Evolutionary conservation across 1,140 invertebrate genomes (phyloP), one percentile per base, ranked within the genome.

Genomic region (Drosophila tani): DNA sequence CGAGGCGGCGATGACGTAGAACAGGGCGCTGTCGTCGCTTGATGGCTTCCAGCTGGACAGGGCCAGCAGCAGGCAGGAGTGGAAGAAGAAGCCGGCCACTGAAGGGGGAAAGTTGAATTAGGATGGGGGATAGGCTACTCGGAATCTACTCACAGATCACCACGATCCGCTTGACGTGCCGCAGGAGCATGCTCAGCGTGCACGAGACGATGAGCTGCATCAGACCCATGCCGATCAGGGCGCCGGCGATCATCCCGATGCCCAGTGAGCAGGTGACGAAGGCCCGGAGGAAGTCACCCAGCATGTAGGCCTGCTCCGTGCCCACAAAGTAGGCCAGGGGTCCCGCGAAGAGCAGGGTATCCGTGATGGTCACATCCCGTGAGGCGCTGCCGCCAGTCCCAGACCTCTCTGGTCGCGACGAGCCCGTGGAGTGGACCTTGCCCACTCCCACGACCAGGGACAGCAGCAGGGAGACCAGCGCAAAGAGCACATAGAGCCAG

Each of bases 1-100:
- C 8, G 95, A 95, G 4, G 95, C 95, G 29, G 95, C 94, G 73
- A 96, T 95, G 15, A 96, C 95, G 78, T 96, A 95, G 76, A 96
- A 95, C 15, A 96, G 93, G 6, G 95, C 95, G 19, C 95, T 95
- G 79, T 96, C 95, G 69, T 96, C 95, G 21, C 94, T 95, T 0
- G 95, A 94, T 0, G 95, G 95, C 86, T 95, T 95, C 95, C 95
- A 96, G 19, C 94, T 92, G 41, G 95, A 92, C 51, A 96, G 86
- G 2, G 95, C 95, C 83, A 96, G 92, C 35, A 96, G 79, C 24
- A 96, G 92, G 83, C 95, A 96, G 8, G 94, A 94, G 68, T 96
- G 95, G 65, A 96, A 96, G 35, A 94, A 94, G 75, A 95, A 95
- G 55, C 95, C 95, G 27, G 95, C 95, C 78, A 93, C 95, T 96